phyloP scores from a whole-genome alignment of 2,797 vertebrate species.

The Gobionotothen gibberifrons region DNA sequence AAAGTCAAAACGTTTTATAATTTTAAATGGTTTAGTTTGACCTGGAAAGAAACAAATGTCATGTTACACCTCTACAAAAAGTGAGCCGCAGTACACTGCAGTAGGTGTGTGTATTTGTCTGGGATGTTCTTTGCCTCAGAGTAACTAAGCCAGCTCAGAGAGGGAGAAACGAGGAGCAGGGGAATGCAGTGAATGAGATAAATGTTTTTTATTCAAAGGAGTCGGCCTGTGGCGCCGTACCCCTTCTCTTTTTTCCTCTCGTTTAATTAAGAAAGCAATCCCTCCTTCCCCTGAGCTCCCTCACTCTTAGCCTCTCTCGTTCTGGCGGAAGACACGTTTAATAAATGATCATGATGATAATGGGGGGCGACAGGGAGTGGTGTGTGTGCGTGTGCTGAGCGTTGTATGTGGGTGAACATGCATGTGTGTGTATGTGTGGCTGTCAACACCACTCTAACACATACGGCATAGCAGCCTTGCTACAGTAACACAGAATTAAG shows the following conservation, averaged over 20 bases:
- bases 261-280: conserved; percentile 84
- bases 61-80: conserved; percentile 52
- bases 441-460: conserved; percentile 57
- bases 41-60: conserved; percentile 54
- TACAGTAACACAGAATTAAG: conserved; percentile 43
- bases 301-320: conserved; percentile 61
- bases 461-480: conserved; percentile 8
- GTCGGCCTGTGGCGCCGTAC: conserved; percentile 69
- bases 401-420: conserved; percentile 29
- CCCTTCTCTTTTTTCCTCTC: conserved; percentile 67
- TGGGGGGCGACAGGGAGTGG: conserved; percentile 53
- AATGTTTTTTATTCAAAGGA: conserved; percentile 78
- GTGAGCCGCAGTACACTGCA: conserved; percentile 31
- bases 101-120: conserved; percentile 7
- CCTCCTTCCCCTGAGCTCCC: conserved; percentile 74
- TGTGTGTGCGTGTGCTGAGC: conserved; percentile 27
- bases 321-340: conserved; percentile 74
- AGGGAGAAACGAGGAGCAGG: conserved; percentile 63
- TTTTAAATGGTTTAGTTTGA: conserved; percentile 48
- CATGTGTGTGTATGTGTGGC: conserved; percentile 29
- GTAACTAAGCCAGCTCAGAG: conserved; percentile 60
- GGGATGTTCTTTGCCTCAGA: conserved; percentile 49
- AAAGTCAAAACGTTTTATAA: conserved; percentile 30
- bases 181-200: conserved; percentile 74
- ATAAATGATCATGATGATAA: conserved; percentile 81